Percentiles rank a stretch among this genome's conserved stretches.
Evolutionary conservation across 2,888 invertebrate genomes (phyloP).

Genomic region (Plagodis dolabraria): DNA sequence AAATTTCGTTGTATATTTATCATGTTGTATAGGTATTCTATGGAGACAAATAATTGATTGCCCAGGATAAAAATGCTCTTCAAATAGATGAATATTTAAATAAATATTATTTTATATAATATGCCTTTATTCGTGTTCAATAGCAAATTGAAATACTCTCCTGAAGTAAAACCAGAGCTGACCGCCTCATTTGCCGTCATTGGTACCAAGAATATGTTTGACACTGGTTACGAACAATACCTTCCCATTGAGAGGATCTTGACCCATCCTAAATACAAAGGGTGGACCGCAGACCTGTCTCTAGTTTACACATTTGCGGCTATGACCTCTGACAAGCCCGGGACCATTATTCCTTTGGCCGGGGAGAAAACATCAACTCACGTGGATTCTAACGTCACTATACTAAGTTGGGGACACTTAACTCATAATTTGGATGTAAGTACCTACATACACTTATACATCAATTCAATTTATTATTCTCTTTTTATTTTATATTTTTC

Average conservation of each 20-base stretch:
- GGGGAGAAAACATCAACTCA: slow-evolving; percentile 47
- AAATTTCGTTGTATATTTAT: no score
- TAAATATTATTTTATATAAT: no score
- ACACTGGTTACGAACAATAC: slow-evolving; percentile 65
- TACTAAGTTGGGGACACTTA: slow-evolving; percentile 18
- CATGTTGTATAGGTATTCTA: no score
- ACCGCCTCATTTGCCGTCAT: slow-evolving; percentile 65
- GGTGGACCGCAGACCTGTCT: slow-evolving; percentile 61
- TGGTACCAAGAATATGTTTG: slow-evolving; percentile 64
- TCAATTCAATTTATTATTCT: no score
- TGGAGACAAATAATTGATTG: no score
- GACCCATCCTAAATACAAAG: slow-evolving; percentile 55
- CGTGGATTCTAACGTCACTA: slow-evolving; percentile 39
- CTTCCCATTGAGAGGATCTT: slow-evolving; percentile 64
- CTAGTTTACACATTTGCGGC: slow-evolving; percentile 63
- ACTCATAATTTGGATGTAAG: slow-evolving; percentile 1
- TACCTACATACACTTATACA: no score
- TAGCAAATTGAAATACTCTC: not conserved
- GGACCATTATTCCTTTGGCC: slow-evolving; percentile 51
- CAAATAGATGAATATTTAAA: no score
- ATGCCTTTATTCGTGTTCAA: no score
- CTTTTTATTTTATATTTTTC: no score
- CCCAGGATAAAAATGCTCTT: no score
- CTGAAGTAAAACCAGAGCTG: slow-evolving; percentile 48
- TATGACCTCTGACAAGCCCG: slow-evolving; percentile 65